Evolutionary conservation across 92 coral and sea anemone species (phyloP).

Genomic region (Bergia puertoricense): DNA sequence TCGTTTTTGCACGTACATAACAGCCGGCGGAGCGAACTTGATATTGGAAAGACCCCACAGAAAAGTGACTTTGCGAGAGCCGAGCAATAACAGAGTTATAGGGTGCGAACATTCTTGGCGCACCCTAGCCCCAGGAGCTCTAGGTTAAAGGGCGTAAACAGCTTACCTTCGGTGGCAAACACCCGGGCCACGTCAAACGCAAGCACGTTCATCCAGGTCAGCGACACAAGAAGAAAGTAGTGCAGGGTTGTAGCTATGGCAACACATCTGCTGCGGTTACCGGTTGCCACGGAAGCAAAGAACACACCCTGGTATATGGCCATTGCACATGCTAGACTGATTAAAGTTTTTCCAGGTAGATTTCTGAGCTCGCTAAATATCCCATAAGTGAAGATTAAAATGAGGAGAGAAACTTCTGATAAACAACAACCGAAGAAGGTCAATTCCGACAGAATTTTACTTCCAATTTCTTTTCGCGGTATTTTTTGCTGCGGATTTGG

Average conservation of each 20-base stretch:
- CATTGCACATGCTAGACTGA: constrained; percentile 25
- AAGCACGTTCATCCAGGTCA: constrained; percentile 37
- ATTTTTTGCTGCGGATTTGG: not conserved
- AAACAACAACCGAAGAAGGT: constrained; percentile 17
- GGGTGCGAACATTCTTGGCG: not conserved
- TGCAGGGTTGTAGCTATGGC: constrained; percentile 19
- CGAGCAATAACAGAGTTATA: not conserved
- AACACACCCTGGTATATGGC: constrained; percentile 30
- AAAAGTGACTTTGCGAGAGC: too few relatives aligned
- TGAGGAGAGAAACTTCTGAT: constrained; percentile 29
- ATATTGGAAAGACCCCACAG: too few relatives aligned
- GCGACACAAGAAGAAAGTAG: constrained; percentile 29
- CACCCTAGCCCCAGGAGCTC: not conserved
- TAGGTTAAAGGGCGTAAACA: not conserved
- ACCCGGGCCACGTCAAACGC: constrained; percentile 31
- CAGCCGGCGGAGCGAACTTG: too few relatives aligned
- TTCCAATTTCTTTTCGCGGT: not conserved
- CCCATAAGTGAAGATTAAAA: constrained; percentile 32
- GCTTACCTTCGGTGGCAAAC: constrained; percentile 33
- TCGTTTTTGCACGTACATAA: too few relatives aligned
- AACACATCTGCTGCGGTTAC: not conserved
- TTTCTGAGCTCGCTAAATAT: constrained; percentile 26
- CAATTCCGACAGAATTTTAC: not conserved
- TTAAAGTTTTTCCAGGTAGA: constrained; percentile 29
- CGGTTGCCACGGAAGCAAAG: not conserved